Evolutionary conservation across 2,113 vertebrate genomes (phyloP).

Genomic region (Chunga burmeisteri): DNA sequence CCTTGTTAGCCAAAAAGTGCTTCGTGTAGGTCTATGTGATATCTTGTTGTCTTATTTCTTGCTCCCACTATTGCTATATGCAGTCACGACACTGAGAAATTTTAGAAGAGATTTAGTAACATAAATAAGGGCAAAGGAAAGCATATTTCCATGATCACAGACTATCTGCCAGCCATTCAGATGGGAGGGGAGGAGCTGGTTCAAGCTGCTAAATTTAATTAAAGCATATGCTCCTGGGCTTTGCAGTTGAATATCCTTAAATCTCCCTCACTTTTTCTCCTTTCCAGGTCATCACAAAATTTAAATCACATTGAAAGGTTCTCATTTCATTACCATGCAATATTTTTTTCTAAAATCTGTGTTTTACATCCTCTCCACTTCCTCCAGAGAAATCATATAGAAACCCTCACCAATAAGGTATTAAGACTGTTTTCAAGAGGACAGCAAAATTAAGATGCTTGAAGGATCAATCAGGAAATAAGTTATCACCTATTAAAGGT

Average conservation of each 20-base stretch:
- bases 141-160: constrained; percentile 22
- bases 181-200: constrained; percentile 32
- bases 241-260: constrained; percentile 8
- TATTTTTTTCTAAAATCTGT: neutral
- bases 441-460: neutral
- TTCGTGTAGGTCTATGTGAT: constrained; percentile 5
- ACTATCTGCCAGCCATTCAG: constrained; percentile 51
- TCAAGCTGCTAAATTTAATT: constrained; percentile 61
- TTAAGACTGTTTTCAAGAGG: neutral
- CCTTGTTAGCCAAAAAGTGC: constrained; percentile 15
- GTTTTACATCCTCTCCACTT: neutral
- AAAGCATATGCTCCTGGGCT: constrained; percentile 35
- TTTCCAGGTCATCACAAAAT: neutral
- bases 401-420: neutral
- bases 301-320: neutral
- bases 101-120: constrained; percentile 32
- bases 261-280: neutral
- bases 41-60: constrained; percentile 17
- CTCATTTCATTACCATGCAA: neutral
- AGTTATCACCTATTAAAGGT: neutral
- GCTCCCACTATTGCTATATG: constrained; percentile 45
- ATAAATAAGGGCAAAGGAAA: constrained; percentile 44
- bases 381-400: neutral
- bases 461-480: neutral
- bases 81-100: constrained; percentile 43